Evolutionary conservation across 2,797 vertebrate species (phyloP), one percentile per base, ranked within the genome.

Genomic region (Gobionotothen gibberifrons): DNA sequence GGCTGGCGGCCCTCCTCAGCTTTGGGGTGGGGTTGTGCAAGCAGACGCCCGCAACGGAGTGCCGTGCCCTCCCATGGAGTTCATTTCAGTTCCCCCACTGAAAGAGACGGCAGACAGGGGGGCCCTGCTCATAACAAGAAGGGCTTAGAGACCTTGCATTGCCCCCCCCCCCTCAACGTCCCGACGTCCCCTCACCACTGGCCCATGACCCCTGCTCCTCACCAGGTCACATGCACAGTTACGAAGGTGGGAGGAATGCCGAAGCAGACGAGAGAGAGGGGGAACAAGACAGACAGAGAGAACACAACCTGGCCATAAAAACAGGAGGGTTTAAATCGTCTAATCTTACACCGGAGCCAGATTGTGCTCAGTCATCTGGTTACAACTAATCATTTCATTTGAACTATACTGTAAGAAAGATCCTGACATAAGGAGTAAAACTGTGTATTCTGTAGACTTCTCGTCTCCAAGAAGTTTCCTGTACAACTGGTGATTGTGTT

Each of bases 51-150:
- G 88, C 79, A 78, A 89, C 82, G 29, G 85, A 89, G 90, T 69
- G 32, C 87, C 73, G 47, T 87, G 82, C 84, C 85, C 91, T 91
- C 90, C 93, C 85, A 91, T 83, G 78, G 93, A 93, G 90, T 90
- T 93, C 81, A 90, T 92, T 92, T 92, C 83, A 87, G 86, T 73
- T 79, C 80, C 75, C 32, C 80, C 47, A 49, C 85, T 85, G 79
- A 91, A 92, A 88, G 86, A 90, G 74, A 82, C 40, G 56, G 84
- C 80, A 79, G 82, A 89, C 58, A 19, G 72, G 75, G 81, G 84
- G 81, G 83, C 15, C 40, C 66, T 79, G 71, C 85, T 87, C 81
- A 87, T 79, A 86, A 91, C 84, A 91, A 90, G 87, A 87, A 86
- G 83, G 69, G 87, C 84, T 92, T 86, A 89, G 74, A 91, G 85